Base-by-base conservation (phyloP, 1,140 invertebrate species). In the Sinonovacula constricta region DNA sequence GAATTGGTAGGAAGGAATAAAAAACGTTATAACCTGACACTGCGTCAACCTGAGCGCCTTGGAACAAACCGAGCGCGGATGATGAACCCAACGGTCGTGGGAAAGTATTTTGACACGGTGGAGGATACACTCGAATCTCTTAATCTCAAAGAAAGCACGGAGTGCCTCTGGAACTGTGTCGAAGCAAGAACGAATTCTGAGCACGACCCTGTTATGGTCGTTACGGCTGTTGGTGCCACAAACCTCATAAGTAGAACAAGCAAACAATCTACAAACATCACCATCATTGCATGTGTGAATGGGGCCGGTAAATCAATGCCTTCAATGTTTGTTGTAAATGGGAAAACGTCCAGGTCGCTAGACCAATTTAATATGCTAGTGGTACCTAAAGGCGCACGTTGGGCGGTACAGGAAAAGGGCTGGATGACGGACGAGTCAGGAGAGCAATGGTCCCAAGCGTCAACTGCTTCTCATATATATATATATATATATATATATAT, bases 361-460 rank as follows among this genome's bases (percentile, higher is more conserved):
- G 15, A 7, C 18, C 26, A 4, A 12, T 26, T 26, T 30, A 57
- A 57, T 3, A 26, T 10, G 53, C 18, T 28, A 2, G 36, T 18
- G 31, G 39, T 59, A 24, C 82, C 82, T 3, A 4, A 22, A 5
- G 77, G 62, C 1, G 57, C 36, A 28, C 31, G 22, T 7, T 33
- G 2, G 33, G 0, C 30, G n/a, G n/a, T n/a, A n/a, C n/a, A n/a
- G n/a, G n/a, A n/a, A n/a, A n/a, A n/a, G n/a, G n/a, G n/a, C n/a
- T n/a, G n/a, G n/a, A n/a, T n/a, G n/a, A n/a, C n/a, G n/a, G n/a
- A n/a, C n/a, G n/a, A n/a, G n/a, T n/a, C n/a, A 24, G 26, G 26
- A 36, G 33, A 2, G 79, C 36, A 5, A 30, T 86, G 0, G n/a
- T 86, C 3, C 62, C 80, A 18, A 65, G 7, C n/a, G n/a, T n/a